Percentiles rank a stretch among this genome's conserved stretches.
Conservation (phyloP, 2,888 invertebrate genomes). For the Osedax frankpressi region DNA sequence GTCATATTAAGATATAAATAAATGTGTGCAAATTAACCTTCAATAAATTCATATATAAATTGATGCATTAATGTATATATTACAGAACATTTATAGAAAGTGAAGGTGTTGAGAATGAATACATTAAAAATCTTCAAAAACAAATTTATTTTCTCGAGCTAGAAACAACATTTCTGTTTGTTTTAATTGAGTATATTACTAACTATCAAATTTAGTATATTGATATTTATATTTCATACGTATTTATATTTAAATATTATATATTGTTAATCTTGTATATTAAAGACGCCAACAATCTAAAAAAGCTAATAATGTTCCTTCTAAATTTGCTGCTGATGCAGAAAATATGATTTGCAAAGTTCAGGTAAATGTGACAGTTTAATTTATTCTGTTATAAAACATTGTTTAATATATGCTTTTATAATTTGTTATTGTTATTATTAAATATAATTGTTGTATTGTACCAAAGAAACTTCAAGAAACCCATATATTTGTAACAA, state of each 20-base stretch:
- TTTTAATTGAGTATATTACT: constrained; percentile 25
- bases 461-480: background rate
- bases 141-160: constrained; percentile 46
- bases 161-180: constrained; percentile 42
- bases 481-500: background rate
- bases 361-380: constrained; percentile 31
- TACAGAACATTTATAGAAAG: too few relatives aligned
- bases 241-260: too few relatives aligned
- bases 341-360: constrained; percentile 43
- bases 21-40: too few relatives aligned
- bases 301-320: constrained; percentile 43
- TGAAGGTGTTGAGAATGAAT: constrained; percentile 40
- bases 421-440: too few relatives aligned
- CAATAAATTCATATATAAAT: too few relatives aligned
- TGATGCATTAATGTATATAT: too few relatives aligned
- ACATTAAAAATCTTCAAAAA: constrained; percentile 46
- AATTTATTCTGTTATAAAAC: background rate
- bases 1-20: too few relatives aligned
- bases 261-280: too few relatives aligned
- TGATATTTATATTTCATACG: too few relatives aligned
- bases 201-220: background rate
- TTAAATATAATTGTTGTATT: too few relatives aligned
- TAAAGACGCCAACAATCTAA: constrained; percentile 38
- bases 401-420: background rate
- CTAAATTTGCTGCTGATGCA: constrained; percentile 43